A percentile compares a stretch with the other conserved stretches of the same genome.
Conservation (phyloP, 1,140 invertebrate species). For the Bacillus rossius region DNA sequence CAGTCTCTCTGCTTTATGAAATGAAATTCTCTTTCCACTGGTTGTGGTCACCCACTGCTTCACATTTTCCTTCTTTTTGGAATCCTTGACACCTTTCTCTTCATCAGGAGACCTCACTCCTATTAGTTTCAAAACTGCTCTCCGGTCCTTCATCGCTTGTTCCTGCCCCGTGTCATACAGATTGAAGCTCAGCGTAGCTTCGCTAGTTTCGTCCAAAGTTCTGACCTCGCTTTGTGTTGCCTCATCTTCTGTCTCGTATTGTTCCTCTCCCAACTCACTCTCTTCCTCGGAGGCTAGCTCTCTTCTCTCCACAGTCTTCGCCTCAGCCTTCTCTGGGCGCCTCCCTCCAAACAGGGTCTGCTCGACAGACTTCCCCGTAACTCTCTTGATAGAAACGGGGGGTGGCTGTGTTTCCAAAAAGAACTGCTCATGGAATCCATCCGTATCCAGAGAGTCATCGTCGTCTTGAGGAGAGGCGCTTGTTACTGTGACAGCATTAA, state of each 20-base stretch:
- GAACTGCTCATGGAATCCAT: constrained; percentile 45
- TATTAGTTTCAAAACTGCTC: constrained; percentile 26
- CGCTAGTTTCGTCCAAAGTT: constrained; percentile 2
- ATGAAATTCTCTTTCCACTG: constrained; percentile 7
- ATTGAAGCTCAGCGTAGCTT: neutral
- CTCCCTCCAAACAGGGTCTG: no score
- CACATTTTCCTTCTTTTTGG: constrained; percentile 40
- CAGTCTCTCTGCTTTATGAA: constrained; percentile 35
- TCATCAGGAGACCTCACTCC: constrained; percentile 35
- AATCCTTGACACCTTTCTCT: constrained; percentile 44
- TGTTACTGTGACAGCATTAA: constrained; percentile 19
- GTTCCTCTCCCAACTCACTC: constrained; percentile 2
- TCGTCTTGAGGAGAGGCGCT: constrained; percentile 45
- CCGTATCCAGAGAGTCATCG: constrained; percentile 47
- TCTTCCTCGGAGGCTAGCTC: constrained; percentile 3
- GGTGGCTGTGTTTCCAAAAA: constrained; percentile 41
- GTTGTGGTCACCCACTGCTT: neutral
- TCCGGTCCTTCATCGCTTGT: constrained; percentile 1
- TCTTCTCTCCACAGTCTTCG: neutral
- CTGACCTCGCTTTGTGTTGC: no score
- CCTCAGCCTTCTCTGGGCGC: neutral
- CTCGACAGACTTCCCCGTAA: neutral
- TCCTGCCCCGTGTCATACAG: neutral
- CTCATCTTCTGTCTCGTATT: neutral
- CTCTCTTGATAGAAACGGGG: constrained; percentile 16